Conservation (phyloP, 2,113 vertebrate species). For the Anas platyrhynchos region DNA sequence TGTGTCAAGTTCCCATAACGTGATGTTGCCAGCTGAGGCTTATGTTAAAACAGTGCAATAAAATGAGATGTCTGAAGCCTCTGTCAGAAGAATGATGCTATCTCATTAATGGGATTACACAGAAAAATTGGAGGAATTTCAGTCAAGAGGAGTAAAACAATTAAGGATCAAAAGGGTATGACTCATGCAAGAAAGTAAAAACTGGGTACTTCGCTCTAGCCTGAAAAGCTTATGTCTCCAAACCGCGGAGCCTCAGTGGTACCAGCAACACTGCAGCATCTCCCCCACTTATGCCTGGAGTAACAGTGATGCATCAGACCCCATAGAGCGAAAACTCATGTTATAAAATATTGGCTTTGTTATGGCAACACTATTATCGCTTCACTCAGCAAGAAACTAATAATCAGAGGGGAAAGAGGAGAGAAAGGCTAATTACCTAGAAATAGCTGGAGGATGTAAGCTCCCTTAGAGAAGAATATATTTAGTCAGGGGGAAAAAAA, state of each 20-base stretch:
- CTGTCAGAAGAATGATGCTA: slow-evolving; percentile 49
- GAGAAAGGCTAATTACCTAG: background rate
- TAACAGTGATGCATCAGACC: background rate
- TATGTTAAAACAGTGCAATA: slow-evolving; percentile 39
- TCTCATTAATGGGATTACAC: slow-evolving; percentile 57
- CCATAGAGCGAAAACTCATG: accelerated
- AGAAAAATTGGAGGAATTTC: slow-evolving; percentile 49
- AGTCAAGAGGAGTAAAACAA: slow-evolving; percentile 52
- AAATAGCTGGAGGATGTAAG: background rate
- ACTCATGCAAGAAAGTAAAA: slow-evolving; percentile 17
- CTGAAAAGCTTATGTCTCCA: background rate
- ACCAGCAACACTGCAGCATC: background rate
- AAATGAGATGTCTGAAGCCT: slow-evolving; percentile 45
- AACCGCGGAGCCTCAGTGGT: background rate
- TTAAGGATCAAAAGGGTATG: slow-evolving; percentile 38
- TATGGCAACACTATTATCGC: background rate
- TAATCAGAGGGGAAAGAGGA: background rate
- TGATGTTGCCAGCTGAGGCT: slow-evolving; percentile 32
- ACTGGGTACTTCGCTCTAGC: background rate
- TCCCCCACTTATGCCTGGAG: background rate
- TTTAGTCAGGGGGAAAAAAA: background rate
- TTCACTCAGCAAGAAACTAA: background rate
- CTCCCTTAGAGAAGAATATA: background rate
- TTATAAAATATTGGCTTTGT: background rate
- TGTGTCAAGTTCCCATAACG: background rate